phyloP scores from a whole-genome alignment of 1,140 invertebrate genomes.

The Diachasmimorpha longicaudata region DNA sequence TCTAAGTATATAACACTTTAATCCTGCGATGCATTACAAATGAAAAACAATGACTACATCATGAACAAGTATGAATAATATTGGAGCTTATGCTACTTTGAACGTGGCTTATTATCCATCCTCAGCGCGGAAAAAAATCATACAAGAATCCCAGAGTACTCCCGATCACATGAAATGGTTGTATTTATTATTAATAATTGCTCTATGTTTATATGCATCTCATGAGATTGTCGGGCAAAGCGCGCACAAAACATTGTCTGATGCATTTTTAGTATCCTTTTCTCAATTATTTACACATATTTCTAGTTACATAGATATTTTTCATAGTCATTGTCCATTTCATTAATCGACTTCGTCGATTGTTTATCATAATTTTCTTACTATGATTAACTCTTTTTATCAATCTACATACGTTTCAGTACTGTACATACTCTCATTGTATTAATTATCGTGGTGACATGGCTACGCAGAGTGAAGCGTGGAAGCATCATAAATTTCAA shows the following conservation, averaged over 20 bases:
- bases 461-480: neutral
- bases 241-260: slow-evolving; percentile 27
- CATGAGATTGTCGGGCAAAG: slow-evolving; percentile 31
- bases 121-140: neutral
- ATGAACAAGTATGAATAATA: slow-evolving; percentile 7
- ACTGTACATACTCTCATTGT: neutral
- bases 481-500: slow-evolving; percentile 9
- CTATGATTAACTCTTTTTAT: neutral
- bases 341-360: neutral
- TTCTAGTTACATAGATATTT: slow-evolving; percentile 13
- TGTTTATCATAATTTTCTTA: neutral
- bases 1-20: slow-evolving; percentile 12
- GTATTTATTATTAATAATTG: slow-evolving; percentile 23
- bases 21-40: slow-evolving; percentile 18
- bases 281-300: slow-evolving; percentile 21
- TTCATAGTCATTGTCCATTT: neutral
- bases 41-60: slow-evolving; percentile 12
- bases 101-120: slow-evolving; percentile 9
- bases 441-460: slow-evolving; percentile 11
- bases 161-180: slow-evolving; percentile 8
- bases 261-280: slow-evolving; percentile 21
- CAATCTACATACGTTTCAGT: neutral
- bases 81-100: slow-evolving; percentile 13
- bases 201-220: slow-evolving; percentile 21
- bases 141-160: neutral